A percentile compares a stretch with the other conserved stretches of the same genome.
Evolutionary conservation across 2,797 vertebrate species (phyloP).

Genomic region (Myoxocephalus aenaeus): DNA sequence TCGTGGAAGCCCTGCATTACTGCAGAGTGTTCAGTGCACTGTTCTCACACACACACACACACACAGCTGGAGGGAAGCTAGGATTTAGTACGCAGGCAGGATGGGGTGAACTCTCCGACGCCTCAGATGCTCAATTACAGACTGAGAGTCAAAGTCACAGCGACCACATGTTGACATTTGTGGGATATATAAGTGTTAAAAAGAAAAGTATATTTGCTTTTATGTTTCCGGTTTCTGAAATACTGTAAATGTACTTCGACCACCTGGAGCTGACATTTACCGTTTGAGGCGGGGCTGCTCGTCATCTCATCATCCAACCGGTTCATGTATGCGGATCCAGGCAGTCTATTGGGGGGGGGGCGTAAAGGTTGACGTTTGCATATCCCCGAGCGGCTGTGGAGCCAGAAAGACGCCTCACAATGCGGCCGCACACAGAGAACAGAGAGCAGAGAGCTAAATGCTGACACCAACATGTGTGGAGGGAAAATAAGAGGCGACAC

Average conservation of each 20-base stretch:
- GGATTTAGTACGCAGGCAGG: constrained; percentile 24
- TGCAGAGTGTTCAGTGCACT: background rate
- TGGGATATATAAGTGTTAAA: no score
- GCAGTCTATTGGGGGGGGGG: constrained; percentile 1
- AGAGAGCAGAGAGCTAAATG: background rate
- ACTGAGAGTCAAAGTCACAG: background rate
- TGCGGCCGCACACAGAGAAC: background rate
- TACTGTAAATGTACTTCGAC: background rate
- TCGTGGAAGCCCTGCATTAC: constrained; percentile 44
- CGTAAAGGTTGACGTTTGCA: constrained; percentile 63
- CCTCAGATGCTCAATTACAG: background rate
- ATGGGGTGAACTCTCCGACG: constrained; percentile 14
- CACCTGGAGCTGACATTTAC: background rate
- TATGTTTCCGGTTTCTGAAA: background rate
- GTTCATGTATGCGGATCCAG: constrained; percentile 20
- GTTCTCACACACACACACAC: background rate
- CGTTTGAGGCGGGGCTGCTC: background rate
- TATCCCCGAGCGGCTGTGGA: constrained; percentile 34
- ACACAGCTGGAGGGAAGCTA: constrained; percentile 17
- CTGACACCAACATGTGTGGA: background rate
- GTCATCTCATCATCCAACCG: background rate
- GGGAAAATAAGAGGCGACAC: background rate
- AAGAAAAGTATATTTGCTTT: no score
- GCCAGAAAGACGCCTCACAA: background rate
- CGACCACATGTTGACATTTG: constrained; percentile 6